Base-by-base conservation (phyloP, 64 coral and sea anemone genomes). In the Stichodactyla mertensii region DNA sequence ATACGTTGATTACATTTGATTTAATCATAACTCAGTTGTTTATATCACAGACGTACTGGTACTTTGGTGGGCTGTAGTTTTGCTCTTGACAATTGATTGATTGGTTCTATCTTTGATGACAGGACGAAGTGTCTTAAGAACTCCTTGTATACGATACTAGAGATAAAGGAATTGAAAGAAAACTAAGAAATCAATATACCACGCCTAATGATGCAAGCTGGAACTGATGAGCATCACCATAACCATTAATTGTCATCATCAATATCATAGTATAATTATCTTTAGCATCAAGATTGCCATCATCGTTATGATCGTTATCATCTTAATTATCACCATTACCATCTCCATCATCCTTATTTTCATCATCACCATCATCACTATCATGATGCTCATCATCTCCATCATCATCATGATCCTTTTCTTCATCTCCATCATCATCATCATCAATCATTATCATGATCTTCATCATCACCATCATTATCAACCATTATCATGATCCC, bases 111-210 rank as follows among this genome's bases (percentile, higher is more conserved):
- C 18, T 95, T 95, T 64, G 92, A 67, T 55, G 91, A 77, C 20
- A 95, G 85, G 28, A 95, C 90, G 64, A 95, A 95, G 78, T 95
- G 94, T 19, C 94, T 80, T 55, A 95, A 61, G 52, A 95, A 95
- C 82, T 95, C 94, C 64, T 95, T 95, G 84, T 92, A 95, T 9
- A 89, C 90, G 64, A 95, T 86, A 51, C 94, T 95, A 20, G 23
- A 83, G 52, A 64, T 8, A 84, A 20, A 86, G 9, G 24, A 27
- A 45, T 45, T 22, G 19, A 69, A 69, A 8, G 8, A 5, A 24
- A 24, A 23, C 4, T 23, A 22, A 69, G 64, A 11, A 74, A 12
- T 2, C 6, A 36, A 74, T 13, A 31, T 24, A n/a, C 19, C 19
- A n/a, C 62, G 23, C 59, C 18, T 61, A 16, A 61, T 61, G 0